These are phyloP conservation scores for Osedax frankpressi DNA, from an alignment of 2,888 invertebrate genomes.

Conservation along the genomic window DNA sequence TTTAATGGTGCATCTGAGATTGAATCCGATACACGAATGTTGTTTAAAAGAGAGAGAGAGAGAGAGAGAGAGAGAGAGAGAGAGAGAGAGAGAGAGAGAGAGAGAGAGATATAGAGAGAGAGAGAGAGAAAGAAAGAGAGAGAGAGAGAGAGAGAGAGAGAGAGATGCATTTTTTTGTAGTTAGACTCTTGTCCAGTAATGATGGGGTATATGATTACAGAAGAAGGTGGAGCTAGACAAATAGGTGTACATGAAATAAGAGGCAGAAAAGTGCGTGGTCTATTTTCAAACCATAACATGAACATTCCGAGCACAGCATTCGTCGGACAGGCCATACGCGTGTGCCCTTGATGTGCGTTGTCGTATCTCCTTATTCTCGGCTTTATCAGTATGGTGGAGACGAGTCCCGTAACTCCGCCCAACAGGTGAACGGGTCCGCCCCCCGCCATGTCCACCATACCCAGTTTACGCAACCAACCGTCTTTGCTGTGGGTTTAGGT, in stretches of 20 bases:
- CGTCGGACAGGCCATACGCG: constrained; percentile 36
- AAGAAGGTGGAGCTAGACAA: not conserved
- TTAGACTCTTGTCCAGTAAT: too few species aligned
- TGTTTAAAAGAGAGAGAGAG: too few species aligned
- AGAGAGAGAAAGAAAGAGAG: too few species aligned
- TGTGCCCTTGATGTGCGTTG: constrained; percentile 19
- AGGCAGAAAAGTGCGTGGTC: not conserved
- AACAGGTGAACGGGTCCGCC: constrained; percentile 44
- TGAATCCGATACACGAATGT: too few species aligned
- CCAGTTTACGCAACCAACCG: constrained; percentile 35
- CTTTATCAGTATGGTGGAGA: constrained; percentile 38
- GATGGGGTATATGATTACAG: too few species aligned
- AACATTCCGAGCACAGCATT: constrained; percentile 40
- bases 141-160: too few species aligned
- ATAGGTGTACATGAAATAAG: not conserved
- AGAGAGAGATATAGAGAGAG: too few species aligned
- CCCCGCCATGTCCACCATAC: constrained; percentile 39
- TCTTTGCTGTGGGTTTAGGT: constrained; percentile 38
- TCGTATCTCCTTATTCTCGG: constrained; percentile 36
- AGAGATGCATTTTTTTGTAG: too few species aligned
- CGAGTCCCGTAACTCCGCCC: constrained; percentile 39
- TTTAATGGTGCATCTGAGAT: too few species aligned
- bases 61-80: too few species aligned
- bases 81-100: too few species aligned
- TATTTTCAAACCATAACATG: constrained; percentile 36